phyloP scores from a whole-genome alignment of 37 sponge, comb jelly and placozoan species.

The Theonella swinhoei region DNA sequence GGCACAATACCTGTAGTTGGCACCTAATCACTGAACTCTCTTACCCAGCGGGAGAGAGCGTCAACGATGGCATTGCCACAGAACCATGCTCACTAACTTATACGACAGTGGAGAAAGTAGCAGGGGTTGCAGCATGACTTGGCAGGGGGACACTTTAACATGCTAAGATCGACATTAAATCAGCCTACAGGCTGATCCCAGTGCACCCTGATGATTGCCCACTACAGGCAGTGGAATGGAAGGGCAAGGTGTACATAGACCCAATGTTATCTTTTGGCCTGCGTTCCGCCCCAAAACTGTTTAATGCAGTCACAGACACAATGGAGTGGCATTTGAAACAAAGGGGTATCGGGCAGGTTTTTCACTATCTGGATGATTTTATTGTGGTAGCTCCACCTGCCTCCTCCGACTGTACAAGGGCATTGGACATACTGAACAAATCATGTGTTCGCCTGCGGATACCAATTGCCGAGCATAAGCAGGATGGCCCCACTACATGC shows the following conservation, averaged over 20 bases:
- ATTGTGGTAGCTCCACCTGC: not conserved
- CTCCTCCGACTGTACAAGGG: slow-evolving; percentile 2
- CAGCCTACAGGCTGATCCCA: slow-evolving; percentile 36
- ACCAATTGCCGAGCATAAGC: slow-evolving; percentile 43
- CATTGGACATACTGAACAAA: not conserved
- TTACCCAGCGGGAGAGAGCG: slow-evolving; percentile 26
- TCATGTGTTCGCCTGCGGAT: slow-evolving; percentile 19
- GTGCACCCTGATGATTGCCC: slow-evolving; percentile 49
- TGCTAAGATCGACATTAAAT: slow-evolving; percentile 41
- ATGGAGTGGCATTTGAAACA: slow-evolving; percentile 9
- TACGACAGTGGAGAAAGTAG: slow-evolving; percentile 9
- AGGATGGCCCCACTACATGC: slow-evolving; percentile 25
- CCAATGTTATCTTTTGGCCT: slow-evolving; percentile 38
- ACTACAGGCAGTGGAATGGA: slow-evolving; percentile 38
- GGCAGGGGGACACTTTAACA: slow-evolving; percentile 19
- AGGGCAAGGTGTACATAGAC: slow-evolving; percentile 16
- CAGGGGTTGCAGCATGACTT: not conserved
- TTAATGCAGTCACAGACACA: slow-evolving; percentile 44
- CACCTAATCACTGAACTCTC: slow-evolving; percentile 43
- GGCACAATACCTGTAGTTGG: too few species aligned
- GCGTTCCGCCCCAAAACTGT: slow-evolving; percentile 40
- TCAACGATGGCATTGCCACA: slow-evolving; percentile 45
- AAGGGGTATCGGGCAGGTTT: slow-evolving; percentile 3
- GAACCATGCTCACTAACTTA: slow-evolving; percentile 43
- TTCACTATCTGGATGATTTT: slow-evolving; percentile 45